Conservation (phyloP, 2,113 vertebrate genomes). For the Oriolus oriolus region DNA sequence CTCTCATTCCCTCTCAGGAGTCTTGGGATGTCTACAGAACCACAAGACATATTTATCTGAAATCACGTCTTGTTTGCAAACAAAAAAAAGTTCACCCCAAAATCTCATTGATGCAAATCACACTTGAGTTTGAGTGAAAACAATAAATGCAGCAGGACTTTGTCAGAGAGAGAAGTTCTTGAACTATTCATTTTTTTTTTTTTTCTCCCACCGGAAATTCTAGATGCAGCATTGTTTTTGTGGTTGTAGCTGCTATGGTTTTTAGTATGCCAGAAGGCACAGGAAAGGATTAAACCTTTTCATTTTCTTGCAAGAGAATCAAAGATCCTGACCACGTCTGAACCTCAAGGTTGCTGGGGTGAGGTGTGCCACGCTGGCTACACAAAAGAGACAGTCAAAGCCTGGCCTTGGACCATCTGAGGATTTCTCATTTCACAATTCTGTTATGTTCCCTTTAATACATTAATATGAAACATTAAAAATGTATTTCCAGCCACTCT, state of each 20-base stretch:
- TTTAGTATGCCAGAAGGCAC: not conserved
- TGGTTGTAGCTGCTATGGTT: not conserved
- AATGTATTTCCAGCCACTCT: not conserved
- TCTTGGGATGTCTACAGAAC: not conserved
- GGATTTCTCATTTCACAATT: not conserved
- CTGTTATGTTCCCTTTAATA: not conserved
- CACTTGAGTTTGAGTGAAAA: not conserved
- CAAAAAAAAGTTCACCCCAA: not conserved
- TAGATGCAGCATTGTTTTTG: slow-evolving; percentile 8
- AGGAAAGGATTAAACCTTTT: not conserved
- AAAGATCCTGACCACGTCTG: not conserved
- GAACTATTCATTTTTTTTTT: not conserved
- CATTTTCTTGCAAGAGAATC: not conserved
- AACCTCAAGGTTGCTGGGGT: not conserved
- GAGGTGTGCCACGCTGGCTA: not conserved
- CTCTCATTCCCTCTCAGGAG: not conserved
- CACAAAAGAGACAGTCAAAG: not conserved
- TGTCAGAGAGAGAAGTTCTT: not conserved
- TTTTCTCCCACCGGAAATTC: not conserved
- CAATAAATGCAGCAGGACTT: not conserved
- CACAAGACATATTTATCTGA: not conserved
- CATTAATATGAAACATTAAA: not conserved
- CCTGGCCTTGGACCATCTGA: not conserved
- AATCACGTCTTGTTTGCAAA: not conserved
- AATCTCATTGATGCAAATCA: not conserved